Percentiles rank a stretch among this genome's conserved stretches.
phyloP scores from a whole-genome alignment of 2,113 vertebrate species.

The pig (Sus scrofa) region DNA sequence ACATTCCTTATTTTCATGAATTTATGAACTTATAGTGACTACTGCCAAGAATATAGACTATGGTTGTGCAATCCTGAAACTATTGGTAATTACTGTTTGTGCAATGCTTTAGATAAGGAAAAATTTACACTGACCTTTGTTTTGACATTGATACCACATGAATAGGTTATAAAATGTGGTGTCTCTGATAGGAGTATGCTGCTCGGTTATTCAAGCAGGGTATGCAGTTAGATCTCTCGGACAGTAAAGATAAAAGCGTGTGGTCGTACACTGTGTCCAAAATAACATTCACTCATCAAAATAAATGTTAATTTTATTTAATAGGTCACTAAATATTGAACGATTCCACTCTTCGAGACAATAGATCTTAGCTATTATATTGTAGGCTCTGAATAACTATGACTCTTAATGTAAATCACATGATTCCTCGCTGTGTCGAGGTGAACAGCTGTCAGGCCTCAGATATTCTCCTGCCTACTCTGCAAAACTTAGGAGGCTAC shows the following conservation, averaged over 20 bases:
- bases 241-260: slow-evolving; percentile 26
- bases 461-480: slow-evolving; percentile 79
- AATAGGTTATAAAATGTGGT: slow-evolving; percentile 57
- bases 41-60: slow-evolving; percentile 48
- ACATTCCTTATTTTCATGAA: slow-evolving; percentile 51
- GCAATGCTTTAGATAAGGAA: slow-evolving; percentile 66
- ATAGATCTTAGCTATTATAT: slow-evolving; percentile 65
- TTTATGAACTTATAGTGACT: slow-evolving; percentile 34
- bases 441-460: slow-evolving; percentile 81
- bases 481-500: slow-evolving; percentile 75
- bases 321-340: slow-evolving; percentile 51
- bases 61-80: slow-evolving; percentile 57
- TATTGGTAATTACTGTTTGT: slow-evolving; percentile 70
- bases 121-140: slow-evolving; percentile 11
- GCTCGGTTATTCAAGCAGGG: slow-evolving; percentile 65
- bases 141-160: slow-evolving; percentile 29
- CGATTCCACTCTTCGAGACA: slow-evolving; percentile 64
- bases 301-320: slow-evolving; percentile 67
- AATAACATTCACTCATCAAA: slow-evolving; percentile 65
- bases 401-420: slow-evolving; percentile 74
- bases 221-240: slow-evolving; percentile 40
- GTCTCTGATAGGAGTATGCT: slow-evolving; percentile 43
- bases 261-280: slow-evolving; percentile 1
- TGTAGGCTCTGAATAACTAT: slow-evolving; percentile 60
- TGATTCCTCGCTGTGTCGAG: slow-evolving; percentile 63